Base-by-base conservation (phyloP, 2,888 invertebrate genomes). In the Camponotus fellah region DNA sequence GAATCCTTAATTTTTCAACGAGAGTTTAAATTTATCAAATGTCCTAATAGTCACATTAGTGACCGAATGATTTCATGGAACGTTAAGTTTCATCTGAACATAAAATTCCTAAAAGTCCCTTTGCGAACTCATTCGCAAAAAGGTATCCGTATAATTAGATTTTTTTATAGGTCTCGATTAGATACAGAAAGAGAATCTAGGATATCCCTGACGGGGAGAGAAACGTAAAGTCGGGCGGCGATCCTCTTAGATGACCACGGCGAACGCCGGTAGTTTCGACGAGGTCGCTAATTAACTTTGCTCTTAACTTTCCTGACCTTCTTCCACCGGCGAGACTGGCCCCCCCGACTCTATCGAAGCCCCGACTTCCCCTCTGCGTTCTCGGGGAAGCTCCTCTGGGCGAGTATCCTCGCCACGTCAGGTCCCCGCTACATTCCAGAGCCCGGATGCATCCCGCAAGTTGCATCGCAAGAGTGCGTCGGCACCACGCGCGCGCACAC, bases 231-330 rank as follows among this genome's bases (percentile, higher is more conserved):
- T 74, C 81, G 68, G 37, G 40, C 64, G 32, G 3, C 53, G 49
- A 60, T 58, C n/a, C 65, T 53, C 43, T 32, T 34, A 46, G 64
- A 66, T 49, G 72, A 72, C 32, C 66, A 46, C n/a, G 64, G 64
- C 60, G 69, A 82, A 88, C 65, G 81, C 77, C 77, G 58, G 69
- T 84, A 71, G 75, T 76, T 85, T 76, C 76, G 82, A 80, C 75
- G 77, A 79, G 43, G 56, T 72, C 58, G 71, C 46, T 84, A 87
- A 87, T 87, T 87, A 87, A 87, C 87, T 87, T 80, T 40, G 68
- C 79, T 75, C 74, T 79, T 83, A 88, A 84, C 84, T 82, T 85
- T 60, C 53, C 58, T 69, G 71, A 75, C 85, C 85, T 49, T 69
- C 53, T 66, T 46, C 76, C 56, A 60, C 46, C 58, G 49, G 26